These are phyloP conservation scores for Apotomis capreana DNA, from an alignment of 2,888 invertebrate genomes.

Conservation along the genomic window DNA sequence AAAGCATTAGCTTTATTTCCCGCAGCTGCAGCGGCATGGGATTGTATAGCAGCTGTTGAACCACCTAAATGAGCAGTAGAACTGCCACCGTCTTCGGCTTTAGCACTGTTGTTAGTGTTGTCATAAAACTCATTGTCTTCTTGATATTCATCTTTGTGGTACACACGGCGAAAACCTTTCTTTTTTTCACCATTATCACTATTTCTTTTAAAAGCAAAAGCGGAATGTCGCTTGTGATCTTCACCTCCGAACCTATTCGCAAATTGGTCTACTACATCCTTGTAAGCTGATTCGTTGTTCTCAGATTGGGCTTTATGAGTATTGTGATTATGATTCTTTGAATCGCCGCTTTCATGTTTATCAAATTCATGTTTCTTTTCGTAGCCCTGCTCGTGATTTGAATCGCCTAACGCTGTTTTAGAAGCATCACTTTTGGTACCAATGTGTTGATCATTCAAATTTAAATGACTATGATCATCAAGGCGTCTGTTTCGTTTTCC, in stretches of 20 bases:
- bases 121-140: constrained; percentile 75
- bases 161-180: constrained; percentile 71
- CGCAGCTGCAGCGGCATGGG: constrained; percentile 56
- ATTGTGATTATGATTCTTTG: constrained; percentile 52
- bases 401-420: constrained; percentile 44
- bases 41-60: constrained; percentile 58
- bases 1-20: constrained; percentile 53
- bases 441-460: constrained; percentile 21
- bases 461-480: constrained; percentile 43
- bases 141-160: constrained; percentile 74
- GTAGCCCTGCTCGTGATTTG: constrained; percentile 50
- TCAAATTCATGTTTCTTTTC: constrained; percentile 52
- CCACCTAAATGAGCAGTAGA: constrained; percentile 59
- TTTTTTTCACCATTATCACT: constrained; percentile 67
- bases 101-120: constrained; percentile 61
- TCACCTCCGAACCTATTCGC: constrained; percentile 68
- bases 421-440: constrained; percentile 33
- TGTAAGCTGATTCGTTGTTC: constrained; percentile 58
- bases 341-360: constrained; percentile 52
- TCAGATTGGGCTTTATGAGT: constrained; percentile 50
- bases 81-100: constrained; percentile 59
- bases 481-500: constrained; percentile 52
- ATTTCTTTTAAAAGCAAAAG: constrained; percentile 56
- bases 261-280: constrained; percentile 67
- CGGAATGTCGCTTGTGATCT: constrained; percentile 59